Conservation (phyloP, 2,797 vertebrate genomes). For the Bovichtus variegatus region DNA sequence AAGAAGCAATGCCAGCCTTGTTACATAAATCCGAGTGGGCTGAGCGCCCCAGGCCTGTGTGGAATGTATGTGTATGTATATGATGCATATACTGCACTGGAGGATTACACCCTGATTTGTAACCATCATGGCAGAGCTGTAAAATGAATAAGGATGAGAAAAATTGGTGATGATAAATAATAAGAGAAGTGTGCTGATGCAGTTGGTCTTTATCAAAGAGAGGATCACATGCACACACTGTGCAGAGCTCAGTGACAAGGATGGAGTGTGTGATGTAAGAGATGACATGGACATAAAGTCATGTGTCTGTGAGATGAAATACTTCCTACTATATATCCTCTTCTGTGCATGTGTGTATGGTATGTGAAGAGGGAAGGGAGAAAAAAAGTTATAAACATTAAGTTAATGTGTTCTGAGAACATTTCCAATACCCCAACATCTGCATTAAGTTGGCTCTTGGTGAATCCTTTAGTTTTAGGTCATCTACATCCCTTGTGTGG, state of each 20-base stretch:
- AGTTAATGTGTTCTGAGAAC: too few species aligned
- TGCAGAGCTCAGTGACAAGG: neutral
- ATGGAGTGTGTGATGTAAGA: neutral
- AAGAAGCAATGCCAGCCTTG: constrained; percentile 22
- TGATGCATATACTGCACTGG: neutral
- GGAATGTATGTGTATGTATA: neutral
- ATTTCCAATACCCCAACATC: too few species aligned
- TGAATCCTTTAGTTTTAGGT: too few species aligned
- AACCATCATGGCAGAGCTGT: neutral
- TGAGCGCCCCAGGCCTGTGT: neutral
- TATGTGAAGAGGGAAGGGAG: too few species aligned
- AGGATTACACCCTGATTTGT: constrained; percentile 10
- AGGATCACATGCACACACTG: neutral
- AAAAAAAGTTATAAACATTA: too few species aligned
- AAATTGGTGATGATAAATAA: neutral
- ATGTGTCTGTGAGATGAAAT: neutral
- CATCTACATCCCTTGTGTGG: too few species aligned
- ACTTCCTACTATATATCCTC: neutral
- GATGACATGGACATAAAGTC: neutral
- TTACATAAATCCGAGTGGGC: constrained; percentile 49
- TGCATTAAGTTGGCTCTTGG: too few species aligned
- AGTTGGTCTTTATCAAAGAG: neutral
- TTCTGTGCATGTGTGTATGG: neutral
- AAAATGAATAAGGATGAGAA: neutral
- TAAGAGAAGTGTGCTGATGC: neutral